Evolutionary conservation across 2,888 invertebrate species (phyloP).

Genomic region (Cheilosia pagana): DNA sequence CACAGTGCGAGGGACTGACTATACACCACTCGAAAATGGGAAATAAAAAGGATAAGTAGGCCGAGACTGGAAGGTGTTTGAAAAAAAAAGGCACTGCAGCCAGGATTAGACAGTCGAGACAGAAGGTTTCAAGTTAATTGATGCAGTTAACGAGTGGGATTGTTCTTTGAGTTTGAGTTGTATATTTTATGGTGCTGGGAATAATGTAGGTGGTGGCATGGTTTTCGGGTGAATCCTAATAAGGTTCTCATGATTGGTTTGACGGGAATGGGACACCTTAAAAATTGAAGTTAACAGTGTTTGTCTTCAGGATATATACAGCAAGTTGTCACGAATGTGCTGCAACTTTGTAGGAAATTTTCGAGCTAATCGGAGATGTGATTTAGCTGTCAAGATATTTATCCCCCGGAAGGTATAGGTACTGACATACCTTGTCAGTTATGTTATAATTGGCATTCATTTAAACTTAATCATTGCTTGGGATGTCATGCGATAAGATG

Average conservation of each 20-base stretch:
- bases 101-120: slow-evolving; percentile 43
- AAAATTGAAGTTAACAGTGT: no score
- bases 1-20: background rate
- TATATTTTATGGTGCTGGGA: slow-evolving; percentile 2
- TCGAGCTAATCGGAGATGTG: no score
- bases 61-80: slow-evolving; percentile 36
- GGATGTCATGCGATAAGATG: no score
- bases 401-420: no score
- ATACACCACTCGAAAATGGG: slow-evolving; percentile 1
- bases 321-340: no score
- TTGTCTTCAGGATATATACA: no score
- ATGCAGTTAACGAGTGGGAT: slow-evolving; percentile 40
- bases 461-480: no score
- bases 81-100: background rate
- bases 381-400: no score
- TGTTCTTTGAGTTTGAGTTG: slow-evolving; percentile 4
- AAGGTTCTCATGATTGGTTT: slow-evolving; percentile 8
- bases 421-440: no score
- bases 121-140: slow-evolving; percentile 47
- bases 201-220: background rate
- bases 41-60: slow-evolving; percentile 50
- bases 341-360: no score
- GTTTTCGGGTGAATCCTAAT: background rate
- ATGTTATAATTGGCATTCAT: no score
- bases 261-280: no score